Percentiles rank a stretch among this genome's conserved stretches.
Evolutionary conservation across 2,797 vertebrate species (phyloP).

Genomic region (Anguilla anguilla): DNA sequence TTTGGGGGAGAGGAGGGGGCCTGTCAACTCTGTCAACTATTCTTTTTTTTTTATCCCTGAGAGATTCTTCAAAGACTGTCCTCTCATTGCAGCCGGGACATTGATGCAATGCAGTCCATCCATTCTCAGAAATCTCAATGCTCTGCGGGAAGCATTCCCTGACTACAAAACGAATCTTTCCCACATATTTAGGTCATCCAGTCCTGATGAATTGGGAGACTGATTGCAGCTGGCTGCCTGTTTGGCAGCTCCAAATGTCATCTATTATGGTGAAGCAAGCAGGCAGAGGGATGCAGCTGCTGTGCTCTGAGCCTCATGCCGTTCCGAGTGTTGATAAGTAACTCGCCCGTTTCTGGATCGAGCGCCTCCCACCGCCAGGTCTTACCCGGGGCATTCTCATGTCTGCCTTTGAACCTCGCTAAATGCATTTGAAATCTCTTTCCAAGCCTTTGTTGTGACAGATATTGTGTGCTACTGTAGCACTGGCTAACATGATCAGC

Average conservation of each 20-base stretch:
- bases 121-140: background rate
- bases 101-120: background rate
- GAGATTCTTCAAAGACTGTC: background rate
- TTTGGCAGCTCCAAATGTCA: background rate
- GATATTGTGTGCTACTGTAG: background rate
- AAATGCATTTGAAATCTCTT: background rate
- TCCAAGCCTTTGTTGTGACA: background rate
- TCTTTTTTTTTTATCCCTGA: background rate
- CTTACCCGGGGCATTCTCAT: background rate
- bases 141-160: background rate
- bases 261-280: background rate
- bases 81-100: background rate
- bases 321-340: background rate
- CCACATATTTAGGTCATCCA: slow-evolving; percentile 2
- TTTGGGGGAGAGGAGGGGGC: too few species aligned
- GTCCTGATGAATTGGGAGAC: background rate
- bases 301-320: background rate
- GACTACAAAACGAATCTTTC: background rate
- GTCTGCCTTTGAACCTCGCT: background rate
- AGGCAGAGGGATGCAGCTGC: background rate
- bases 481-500: background rate
- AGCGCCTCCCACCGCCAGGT: background rate
- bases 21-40: too few species aligned
- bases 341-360: background rate
- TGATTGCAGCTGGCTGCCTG: background rate